Percentiles rank a stretch among this genome's conserved stretches.
Conservation (phyloP, 2,888 invertebrate species). For the Emmelina monodactyla region DNA sequence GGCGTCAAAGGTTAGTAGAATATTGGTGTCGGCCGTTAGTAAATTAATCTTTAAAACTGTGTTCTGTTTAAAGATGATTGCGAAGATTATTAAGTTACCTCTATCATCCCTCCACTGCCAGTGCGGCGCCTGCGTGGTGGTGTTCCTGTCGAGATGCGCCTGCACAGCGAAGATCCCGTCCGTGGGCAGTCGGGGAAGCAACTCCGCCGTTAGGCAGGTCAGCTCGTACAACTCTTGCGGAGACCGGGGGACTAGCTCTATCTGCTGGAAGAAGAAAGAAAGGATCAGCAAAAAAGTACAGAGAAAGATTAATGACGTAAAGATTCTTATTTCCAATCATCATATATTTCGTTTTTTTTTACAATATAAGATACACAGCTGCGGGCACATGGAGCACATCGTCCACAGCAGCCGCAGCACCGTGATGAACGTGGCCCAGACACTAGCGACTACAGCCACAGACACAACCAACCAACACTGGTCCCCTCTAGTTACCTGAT, state of each 20-base stretch:
- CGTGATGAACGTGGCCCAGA: slow-evolving; percentile 95
- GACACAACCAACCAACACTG: too few species aligned
- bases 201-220: slow-evolving; percentile 94
- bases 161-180: slow-evolving; percentile 97
- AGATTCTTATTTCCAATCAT: too few species aligned
- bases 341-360: background rate
- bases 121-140: slow-evolving; percentile 79
- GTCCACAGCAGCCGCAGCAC: slow-evolving; percentile 95
- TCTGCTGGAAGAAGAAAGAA: slow-evolving; percentile 43
- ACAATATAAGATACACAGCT: slow-evolving; percentile 54
- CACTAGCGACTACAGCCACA: slow-evolving; percentile 69
- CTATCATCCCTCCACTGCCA: slow-evolving; percentile 99
- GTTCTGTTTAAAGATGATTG: too few species aligned
- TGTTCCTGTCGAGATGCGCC: slow-evolving; percentile 80
- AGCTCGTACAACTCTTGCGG: slow-evolving; percentile 98
- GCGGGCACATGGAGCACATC: slow-evolving; percentile 95
- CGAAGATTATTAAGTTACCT: slow-evolving; percentile 58
- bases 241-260: slow-evolving; percentile 87
- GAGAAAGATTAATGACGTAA: too few species aligned
- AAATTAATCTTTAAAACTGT: too few species aligned
- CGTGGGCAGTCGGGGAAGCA: slow-evolving; percentile 94
- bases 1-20: too few species aligned
- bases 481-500: too few species aligned
- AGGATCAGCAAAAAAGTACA: too few species aligned
- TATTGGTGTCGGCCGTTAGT: too few species aligned